These are phyloP conservation scores for Phaedon cochleariae DNA, from an alignment of 2,888 invertebrate species.

Conservation along the genomic window DNA sequence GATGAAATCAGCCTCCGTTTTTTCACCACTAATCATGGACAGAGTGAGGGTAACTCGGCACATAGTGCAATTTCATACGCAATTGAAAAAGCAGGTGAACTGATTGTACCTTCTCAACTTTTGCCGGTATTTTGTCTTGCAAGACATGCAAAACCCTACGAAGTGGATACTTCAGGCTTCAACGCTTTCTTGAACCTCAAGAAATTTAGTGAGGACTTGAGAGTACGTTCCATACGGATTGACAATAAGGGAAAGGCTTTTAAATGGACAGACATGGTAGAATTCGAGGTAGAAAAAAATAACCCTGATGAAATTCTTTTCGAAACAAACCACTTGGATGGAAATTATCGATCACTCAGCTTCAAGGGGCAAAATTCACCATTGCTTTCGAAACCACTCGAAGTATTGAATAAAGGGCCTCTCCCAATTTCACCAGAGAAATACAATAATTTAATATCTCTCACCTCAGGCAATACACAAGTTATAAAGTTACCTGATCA, in stretches of 20 bases:
- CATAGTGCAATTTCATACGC: conserved; percentile 16
- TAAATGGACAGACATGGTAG: conserved; percentile 15
- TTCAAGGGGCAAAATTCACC: too few species aligned
- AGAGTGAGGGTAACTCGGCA: too few species aligned
- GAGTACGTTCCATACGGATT: conserved; percentile 9
- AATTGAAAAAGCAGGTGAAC: conserved; percentile 13
- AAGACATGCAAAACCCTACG: conserved; percentile 14
- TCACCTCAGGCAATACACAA: too few species aligned
- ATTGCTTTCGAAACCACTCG: too few species aligned
- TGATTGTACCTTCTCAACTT: conserved; percentile 13
- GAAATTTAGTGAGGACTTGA: conserved; percentile 9
- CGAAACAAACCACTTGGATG: conserved; percentile 9
- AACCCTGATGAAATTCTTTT: conserved; percentile 9
- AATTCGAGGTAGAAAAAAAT: conserved; percentile 13
- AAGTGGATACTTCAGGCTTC: conserved; percentile 4
- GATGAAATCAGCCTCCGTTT: conserved; percentile 12
- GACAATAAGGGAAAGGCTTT: conserved; percentile 9
- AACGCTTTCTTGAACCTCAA: conserved; percentile 16
- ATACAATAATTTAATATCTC: too few species aligned
- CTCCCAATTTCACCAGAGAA: too few species aligned
- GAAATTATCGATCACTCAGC: conserved; percentile 16
- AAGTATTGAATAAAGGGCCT: too few species aligned
- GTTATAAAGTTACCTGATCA: too few species aligned
- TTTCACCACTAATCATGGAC: conserved; percentile 19
- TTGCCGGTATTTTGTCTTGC: conserved; percentile 10